Evolutionary conservation across 2,888 invertebrate species (phyloP).

Genomic region (Tipula lateralis): DNA sequence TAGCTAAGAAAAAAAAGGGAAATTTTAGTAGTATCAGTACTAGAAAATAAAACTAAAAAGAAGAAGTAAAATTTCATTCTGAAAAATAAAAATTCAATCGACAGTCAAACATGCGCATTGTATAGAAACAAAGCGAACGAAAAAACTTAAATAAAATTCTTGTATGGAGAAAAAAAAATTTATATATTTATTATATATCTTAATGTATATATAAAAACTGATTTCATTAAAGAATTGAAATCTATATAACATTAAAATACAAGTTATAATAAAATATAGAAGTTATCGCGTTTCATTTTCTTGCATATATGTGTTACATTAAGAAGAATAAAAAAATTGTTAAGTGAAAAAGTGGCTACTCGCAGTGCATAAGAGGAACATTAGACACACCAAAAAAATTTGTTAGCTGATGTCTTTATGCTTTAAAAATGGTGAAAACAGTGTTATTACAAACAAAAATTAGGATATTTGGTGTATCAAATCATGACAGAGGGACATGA

Average conservation of each 20-base stretch:
- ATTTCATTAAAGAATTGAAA: background rate
- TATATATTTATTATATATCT: background rate
- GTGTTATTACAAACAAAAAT: conserved; percentile 72
- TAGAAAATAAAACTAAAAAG: background rate
- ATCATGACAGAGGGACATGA: conserved; percentile 90
- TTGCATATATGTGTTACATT: background rate
- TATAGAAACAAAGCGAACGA: conserved; percentile 28
- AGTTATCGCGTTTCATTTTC: background rate
- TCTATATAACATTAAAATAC: background rate
- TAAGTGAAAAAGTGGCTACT: conserved; percentile 27
- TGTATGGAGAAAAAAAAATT: conserved; percentile 3
- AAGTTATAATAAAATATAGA: background rate
- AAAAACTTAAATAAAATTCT: background rate
- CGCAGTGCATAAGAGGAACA: conserved; percentile 19
- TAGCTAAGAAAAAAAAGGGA: background rate
- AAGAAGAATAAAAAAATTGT: background rate
- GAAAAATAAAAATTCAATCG: conserved; percentile 13
- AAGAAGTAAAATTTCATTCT: background rate
- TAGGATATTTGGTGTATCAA: conserved; percentile 78
- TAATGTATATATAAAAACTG: background rate
- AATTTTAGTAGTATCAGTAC: background rate
- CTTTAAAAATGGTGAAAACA: conserved; percentile 79
- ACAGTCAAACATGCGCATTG: conserved; percentile 28
- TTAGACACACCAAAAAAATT: conserved; percentile 29
- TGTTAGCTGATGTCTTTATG: conserved; percentile 62